Evolutionary conservation across 2,888 invertebrate species (phyloP).

Genomic region (Pristionchus fissidentatus): DNA sequence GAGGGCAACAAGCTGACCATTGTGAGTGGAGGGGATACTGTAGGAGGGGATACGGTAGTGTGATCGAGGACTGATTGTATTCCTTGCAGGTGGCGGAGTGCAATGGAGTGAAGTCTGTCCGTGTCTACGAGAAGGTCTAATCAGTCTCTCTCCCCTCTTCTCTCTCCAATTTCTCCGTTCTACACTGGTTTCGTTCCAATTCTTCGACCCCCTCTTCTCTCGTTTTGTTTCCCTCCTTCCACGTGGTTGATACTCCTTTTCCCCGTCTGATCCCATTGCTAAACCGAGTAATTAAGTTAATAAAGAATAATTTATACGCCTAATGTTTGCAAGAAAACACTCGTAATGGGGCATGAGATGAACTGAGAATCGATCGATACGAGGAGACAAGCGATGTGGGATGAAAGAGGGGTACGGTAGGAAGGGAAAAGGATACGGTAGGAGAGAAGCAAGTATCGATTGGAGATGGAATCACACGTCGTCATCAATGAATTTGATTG

Average conservation of each 20-base stretch:
- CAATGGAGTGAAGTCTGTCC: slow-evolving; percentile 62
- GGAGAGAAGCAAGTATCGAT: neutral
- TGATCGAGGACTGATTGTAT: neutral
- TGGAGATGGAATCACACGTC: slow-evolving; percentile 56
- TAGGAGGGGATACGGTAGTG: too few species aligned
- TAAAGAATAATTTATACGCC: slow-evolving; percentile 41
- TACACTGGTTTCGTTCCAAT: slow-evolving; percentile 26
- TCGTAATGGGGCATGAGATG: slow-evolving; percentile 37
- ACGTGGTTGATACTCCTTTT: slow-evolving; percentile 26
- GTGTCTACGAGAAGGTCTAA: slow-evolving; percentile 65
- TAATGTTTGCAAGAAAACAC: slow-evolving; percentile 1
- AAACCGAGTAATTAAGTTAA: slow-evolving; percentile 25
- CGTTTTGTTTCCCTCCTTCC: neutral
- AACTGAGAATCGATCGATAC: neutral
- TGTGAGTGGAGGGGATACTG: slow-evolving; percentile 57
- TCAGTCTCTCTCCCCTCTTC: neutral
- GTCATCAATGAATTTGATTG: slow-evolving; percentile 66
- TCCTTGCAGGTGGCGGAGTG: slow-evolving; percentile 52
- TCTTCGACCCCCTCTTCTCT: slow-evolving; percentile 30
- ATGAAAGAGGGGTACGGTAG: neutral
- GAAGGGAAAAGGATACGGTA: neutral
- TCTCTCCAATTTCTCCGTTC: neutral
- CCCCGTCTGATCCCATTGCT: slow-evolving; percentile 22
- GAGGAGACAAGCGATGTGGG: neutral
- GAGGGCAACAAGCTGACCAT: slow-evolving; percentile 67